These are phyloP conservation scores for Smithornis capensis DNA, from an alignment of 2,113 vertebrate genomes.

Conservation along the genomic window DNA sequence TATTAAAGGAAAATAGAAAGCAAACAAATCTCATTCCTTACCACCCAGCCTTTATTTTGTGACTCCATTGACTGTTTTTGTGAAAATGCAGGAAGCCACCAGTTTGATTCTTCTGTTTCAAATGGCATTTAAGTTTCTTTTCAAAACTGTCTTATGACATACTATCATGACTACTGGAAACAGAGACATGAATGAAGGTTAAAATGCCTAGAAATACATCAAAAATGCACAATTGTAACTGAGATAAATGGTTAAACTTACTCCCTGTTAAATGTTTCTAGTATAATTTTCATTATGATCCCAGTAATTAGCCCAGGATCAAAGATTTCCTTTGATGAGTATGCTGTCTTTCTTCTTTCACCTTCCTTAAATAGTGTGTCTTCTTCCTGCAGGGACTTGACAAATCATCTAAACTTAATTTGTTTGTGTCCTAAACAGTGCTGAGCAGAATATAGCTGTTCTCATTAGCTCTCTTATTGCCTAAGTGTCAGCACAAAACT, in stretches of 20 bases:
- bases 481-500: constrained; percentile 1
- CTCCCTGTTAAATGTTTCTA: not conserved
- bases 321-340: not conserved
- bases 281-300: not conserved
- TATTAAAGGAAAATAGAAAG: not conserved
- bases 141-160: not conserved
- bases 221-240: not conserved
- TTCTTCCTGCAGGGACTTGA: not conserved
- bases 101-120: not conserved
- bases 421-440: not conserved
- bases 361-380: not conserved
- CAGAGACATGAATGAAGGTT: not conserved
- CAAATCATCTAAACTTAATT: not conserved
- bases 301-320: not conserved
- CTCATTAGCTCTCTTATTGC: constrained; percentile 8
- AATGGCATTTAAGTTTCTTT: not conserved
- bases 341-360: not conserved
- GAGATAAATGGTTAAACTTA: not conserved
- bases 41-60: not conserved
- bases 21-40: not conserved
- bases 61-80: not conserved
- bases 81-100: not conserved
- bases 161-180: not conserved
- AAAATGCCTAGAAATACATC: not conserved
- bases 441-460: not conserved